Base-by-base conservation (phyloP, 2,888 invertebrate genomes). In the Drosophila demipolita region DNA sequence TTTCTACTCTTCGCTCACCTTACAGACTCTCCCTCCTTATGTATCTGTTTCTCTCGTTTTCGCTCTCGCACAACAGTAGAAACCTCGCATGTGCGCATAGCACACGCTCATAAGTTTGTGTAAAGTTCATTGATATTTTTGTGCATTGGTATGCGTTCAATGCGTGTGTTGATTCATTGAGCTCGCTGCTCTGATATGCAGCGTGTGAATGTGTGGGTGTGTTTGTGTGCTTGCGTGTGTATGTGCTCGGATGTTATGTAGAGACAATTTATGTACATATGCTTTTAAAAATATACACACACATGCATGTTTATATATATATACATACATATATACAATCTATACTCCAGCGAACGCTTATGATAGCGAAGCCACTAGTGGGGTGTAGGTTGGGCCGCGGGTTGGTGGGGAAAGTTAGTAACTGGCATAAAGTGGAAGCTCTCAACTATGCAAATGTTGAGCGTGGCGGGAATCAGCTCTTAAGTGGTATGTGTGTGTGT, bases 121-220 rank as follows among this genome's bases (percentile, higher is more conserved):
- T 83, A 90, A 90, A 90, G 91, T 91, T 91, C 91, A 91, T 91
- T 91, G 91, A 91, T 91, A 91, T 91, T 90, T 91, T 90, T 80
- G 75, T 88, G 87, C 86, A 85, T 78, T 82, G 76, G 89, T 89
- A 75, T 91, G 71, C 58, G 73, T 67, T 82, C 71, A 79, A 70
- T 80, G 78, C 69, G 75, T 85, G 72, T 82, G 83, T 80, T 81
- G 89, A 91, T 91, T 91, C 91, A 91, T 91, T 90, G 85, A 91
- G 90, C 74, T 77, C 73, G 76, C 66, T 61, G 73, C 75, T 65
- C 59, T 63, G 64, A 58, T 58, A 53, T 79, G 60, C 59, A 65
- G 35, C 49, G 36, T 38, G 36, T 38, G 20, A 54, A 52, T 29
- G 32, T 63, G 35, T 59, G 20, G 26, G 42, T 36, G 33, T 35